Conservation (phyloP, 2,888 invertebrate species). For the Machimus atricapillus region DNA sequence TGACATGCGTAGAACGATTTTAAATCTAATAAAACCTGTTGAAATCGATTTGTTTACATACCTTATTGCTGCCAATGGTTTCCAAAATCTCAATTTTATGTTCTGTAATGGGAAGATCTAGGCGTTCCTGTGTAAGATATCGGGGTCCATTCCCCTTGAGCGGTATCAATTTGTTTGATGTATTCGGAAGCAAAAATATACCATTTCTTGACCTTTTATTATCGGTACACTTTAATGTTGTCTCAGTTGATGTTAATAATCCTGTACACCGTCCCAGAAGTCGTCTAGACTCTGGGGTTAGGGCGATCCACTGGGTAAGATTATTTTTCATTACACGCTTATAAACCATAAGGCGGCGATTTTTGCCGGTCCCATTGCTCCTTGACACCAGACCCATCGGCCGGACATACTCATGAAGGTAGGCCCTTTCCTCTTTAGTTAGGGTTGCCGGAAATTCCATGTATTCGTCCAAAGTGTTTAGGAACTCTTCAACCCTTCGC, state of each 20-base stretch:
- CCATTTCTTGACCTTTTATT: background rate
- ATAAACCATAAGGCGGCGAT: slow-evolving; percentile 6
- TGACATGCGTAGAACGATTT: background rate
- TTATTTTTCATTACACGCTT: slow-evolving; percentile 3
- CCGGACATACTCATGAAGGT: slow-evolving; percentile 23
- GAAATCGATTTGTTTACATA: slow-evolving; percentile 34
- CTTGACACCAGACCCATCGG: background rate
- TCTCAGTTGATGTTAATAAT: background rate
- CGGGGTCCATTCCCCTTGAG: background rate
- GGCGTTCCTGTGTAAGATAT: background rate
- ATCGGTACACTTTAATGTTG: background rate
- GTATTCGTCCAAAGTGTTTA: background rate
- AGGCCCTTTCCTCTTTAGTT: background rate
- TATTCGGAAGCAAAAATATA: background rate
- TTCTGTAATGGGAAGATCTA: background rate
- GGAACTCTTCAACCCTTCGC: background rate
- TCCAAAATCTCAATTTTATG: background rate
- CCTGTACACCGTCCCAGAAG: background rate
- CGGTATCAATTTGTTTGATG: slow-evolving; percentile 7
- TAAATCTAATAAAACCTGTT: slow-evolving; percentile 19
- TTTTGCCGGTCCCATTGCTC: slow-evolving; percentile 1
- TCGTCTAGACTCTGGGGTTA: background rate
- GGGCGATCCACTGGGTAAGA: background rate
- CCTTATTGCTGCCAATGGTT: background rate
- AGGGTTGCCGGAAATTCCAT: slow-evolving; percentile 11